These are phyloP conservation scores for Pomatorhinus ruficollis DNA, from an alignment of 2,113 vertebrate genomes.

Conservation along the genomic window DNA sequence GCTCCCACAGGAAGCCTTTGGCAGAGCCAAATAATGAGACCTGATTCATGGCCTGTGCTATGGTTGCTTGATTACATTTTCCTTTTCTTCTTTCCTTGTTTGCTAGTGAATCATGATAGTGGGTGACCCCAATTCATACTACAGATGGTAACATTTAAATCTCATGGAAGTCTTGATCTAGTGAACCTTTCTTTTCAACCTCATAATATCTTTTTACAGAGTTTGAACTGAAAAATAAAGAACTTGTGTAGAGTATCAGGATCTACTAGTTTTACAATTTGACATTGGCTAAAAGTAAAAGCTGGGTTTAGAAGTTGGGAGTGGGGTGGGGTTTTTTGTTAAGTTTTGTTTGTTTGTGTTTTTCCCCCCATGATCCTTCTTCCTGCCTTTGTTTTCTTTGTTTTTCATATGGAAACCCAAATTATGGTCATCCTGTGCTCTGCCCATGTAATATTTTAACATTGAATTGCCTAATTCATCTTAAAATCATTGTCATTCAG, in stretches of 20 bases:
- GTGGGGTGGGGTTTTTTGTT: neutral
- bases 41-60: slow-evolving; percentile 25
- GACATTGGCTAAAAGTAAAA: neutral
- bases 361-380: accelerated
- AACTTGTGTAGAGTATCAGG: neutral
- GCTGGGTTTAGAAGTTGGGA: neutral
- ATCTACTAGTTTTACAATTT: neutral
- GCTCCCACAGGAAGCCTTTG: slow-evolving; percentile 1
- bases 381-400: neutral
- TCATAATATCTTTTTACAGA: neutral
- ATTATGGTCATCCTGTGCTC: neutral
- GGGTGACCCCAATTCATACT: neutral
- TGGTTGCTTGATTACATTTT: slow-evolving; percentile 24
- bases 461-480: neutral
- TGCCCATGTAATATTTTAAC: neutral
- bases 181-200: neutral
- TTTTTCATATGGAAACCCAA: neutral
- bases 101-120: slow-evolving; percentile 16
- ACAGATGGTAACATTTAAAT: slow-evolving; percentile 44
- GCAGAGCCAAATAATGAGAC: neutral
- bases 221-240: neutral
- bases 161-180: neutral
- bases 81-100: slow-evolving; percentile 8
- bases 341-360: neutral
- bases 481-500: neutral